Conservation (phyloP, 2,797 vertebrate genomes). For the Serranus cabrilla region DNA sequence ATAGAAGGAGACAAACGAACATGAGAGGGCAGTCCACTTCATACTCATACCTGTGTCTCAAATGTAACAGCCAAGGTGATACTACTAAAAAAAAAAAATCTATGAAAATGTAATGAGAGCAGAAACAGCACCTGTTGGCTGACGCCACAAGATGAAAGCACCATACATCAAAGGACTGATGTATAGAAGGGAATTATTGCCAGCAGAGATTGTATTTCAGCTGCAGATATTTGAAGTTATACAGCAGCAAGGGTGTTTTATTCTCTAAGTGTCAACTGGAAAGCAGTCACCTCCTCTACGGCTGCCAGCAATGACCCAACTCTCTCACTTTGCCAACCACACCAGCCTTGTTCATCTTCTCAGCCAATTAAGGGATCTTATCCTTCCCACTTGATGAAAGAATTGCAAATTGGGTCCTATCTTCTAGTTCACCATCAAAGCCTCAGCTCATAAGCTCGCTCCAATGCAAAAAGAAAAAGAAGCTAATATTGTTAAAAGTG, state of each 20-base stretch:
- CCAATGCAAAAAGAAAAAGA: slow-evolving; percentile 11
- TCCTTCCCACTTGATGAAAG: slow-evolving; percentile 56
- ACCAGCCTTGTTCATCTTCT: slow-evolving; percentile 51
- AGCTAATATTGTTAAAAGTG: slow-evolving; percentile 42
- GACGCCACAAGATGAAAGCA: slow-evolving; percentile 30
- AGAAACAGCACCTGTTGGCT: slow-evolving; percentile 46
- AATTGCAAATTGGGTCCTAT: slow-evolving; percentile 53
- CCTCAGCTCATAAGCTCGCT: slow-evolving; percentile 7
- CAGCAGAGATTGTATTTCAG: slow-evolving; percentile 33
- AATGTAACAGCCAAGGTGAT: slow-evolving; percentile 51
- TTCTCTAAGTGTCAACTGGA: slow-evolving; percentile 31
- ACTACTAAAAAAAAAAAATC: slow-evolving; percentile 4
- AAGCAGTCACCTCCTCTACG: slow-evolving; percentile 23
- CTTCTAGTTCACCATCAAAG: slow-evolving; percentile 40
- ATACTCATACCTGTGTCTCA: slow-evolving; percentile 38
- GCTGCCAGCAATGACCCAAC: slow-evolving; percentile 44
- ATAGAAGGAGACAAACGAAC: slow-evolving; percentile 51
- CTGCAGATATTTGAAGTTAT: slow-evolving; percentile 26
- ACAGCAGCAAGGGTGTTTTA: slow-evolving; percentile 29
- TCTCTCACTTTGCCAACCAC: slow-evolving; percentile 48
- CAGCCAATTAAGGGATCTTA: slow-evolving; percentile 55
- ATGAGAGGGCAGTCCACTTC: slow-evolving; percentile 46
- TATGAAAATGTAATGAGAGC: slow-evolving; percentile 12
- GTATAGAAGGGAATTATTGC: slow-evolving; percentile 32
- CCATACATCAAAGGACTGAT: slow-evolving; percentile 45